A percentile compares a stretch with the other conserved stretches of the same genome.
phyloP scores from a whole-genome alignment of 2,113 vertebrate species.

The Isurus oxyrinchus region DNA sequence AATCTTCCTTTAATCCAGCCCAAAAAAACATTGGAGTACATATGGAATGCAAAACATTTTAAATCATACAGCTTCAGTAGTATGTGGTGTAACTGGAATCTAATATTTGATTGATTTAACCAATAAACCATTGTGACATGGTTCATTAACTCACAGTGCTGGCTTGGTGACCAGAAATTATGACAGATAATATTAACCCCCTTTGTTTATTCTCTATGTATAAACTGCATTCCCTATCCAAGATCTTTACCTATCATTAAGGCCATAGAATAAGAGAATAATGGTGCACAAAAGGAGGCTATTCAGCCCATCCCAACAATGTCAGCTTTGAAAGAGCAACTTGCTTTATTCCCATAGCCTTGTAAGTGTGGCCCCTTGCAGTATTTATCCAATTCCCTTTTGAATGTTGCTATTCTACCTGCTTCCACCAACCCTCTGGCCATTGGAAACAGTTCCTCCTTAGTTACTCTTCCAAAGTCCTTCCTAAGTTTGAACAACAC shows the following conservation, averaged over 20 bases:
- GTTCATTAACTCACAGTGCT: slow-evolving; percentile 1
- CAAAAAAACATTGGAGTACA: background rate
- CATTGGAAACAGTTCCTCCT: background rate
- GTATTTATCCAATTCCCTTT: background rate
- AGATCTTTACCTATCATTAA: background rate
- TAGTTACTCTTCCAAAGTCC: background rate
- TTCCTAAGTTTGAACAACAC: background rate
- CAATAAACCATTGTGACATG: slow-evolving; percentile 18
- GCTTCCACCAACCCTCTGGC: background rate
- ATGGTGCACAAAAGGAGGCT: background rate
- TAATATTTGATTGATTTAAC: slow-evolving; percentile 30
- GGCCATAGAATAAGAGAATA: background rate
- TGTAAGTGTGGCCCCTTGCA: background rate
- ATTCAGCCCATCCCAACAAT: background rate
- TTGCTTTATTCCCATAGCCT: too few relatives aligned
- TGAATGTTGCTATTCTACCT: background rate
- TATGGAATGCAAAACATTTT: background rate
- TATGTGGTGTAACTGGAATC: background rate
- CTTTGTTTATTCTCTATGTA: background rate
- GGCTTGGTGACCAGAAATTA: slow-evolving; percentile 24
- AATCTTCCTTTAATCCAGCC: slow-evolving; percentile 17
- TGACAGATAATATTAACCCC: slow-evolving; percentile 9
- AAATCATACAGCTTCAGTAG: background rate
- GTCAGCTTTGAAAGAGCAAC: background rate
- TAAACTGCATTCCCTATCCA: background rate